These are phyloP conservation scores for Aethes cnicana DNA, from an alignment of 2,888 invertebrate species.

Conservation along the genomic window DNA sequence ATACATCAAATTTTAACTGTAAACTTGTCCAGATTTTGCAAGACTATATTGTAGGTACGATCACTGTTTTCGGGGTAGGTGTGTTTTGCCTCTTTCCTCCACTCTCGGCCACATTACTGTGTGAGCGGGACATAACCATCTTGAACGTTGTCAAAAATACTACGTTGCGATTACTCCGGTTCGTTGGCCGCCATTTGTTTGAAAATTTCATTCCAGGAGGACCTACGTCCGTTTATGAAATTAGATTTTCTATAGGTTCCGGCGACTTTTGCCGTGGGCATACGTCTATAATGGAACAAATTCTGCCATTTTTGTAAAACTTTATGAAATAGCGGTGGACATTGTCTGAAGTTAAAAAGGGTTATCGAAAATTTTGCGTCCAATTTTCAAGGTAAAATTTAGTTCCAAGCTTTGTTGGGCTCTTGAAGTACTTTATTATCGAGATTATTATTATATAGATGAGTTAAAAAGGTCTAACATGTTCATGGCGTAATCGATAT, in stretches of 20 bases:
- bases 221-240: slow-evolving; percentile 25
- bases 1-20: no score
- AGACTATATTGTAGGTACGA: not conserved
- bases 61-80: not conserved
- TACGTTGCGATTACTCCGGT: slow-evolving; percentile 38
- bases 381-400: no score
- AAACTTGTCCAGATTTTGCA: no score
- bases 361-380: no score
- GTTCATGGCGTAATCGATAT: no score
- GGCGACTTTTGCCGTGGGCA: not conserved
- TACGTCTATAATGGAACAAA: slow-evolving; percentile 15
- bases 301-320: slow-evolving; percentile 10
- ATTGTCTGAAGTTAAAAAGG: no score
- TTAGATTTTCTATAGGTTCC: slow-evolving; percentile 10
- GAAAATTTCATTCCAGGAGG: slow-evolving; percentile 44
- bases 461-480: no score
- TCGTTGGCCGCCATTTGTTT: slow-evolving; percentile 60
- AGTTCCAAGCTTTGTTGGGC: no score
- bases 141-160: not conserved
- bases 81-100: not conserved
- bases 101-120: not conserved
- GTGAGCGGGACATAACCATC: not conserved
- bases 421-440: no score
- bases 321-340: not conserved
- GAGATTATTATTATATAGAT: no score